Evolutionary conservation across 2,888 invertebrate species (phyloP).

Genomic region (Tuta absoluta): DNA sequence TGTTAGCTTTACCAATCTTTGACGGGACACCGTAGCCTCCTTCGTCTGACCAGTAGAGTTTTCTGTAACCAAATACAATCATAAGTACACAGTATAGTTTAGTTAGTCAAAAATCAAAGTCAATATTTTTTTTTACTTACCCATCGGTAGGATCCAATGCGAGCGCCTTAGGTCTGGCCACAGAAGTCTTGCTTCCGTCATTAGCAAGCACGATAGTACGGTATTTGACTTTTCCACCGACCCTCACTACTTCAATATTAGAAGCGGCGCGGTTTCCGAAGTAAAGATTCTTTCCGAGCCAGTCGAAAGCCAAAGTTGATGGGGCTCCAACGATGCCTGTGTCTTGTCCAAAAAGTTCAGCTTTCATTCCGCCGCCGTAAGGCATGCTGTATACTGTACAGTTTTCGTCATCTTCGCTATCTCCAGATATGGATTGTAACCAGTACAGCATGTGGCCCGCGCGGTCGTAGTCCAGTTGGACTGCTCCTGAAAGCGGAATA

Average conservation of each 20-base stretch:
- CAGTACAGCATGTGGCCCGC: slow-evolving; percentile 92
- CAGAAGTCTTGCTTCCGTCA: slow-evolving; percentile 91
- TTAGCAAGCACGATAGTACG: slow-evolving; percentile 93
- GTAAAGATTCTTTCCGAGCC: slow-evolving; percentile 97
- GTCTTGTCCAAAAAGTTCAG: slow-evolving; percentile 88
- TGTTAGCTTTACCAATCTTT: slow-evolving; percentile 94
- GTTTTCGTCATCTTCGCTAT: slow-evolving; percentile 89
- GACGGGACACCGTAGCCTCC: slow-evolving; percentile 94
- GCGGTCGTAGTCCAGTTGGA: slow-evolving; percentile 95
- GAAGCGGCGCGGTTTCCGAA: slow-evolving; percentile 94
- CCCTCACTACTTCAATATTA: slow-evolving; percentile 93
- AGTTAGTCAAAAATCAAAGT: neutral
- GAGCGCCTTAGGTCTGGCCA: slow-evolving; percentile 92
- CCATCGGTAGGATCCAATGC: slow-evolving; percentile 97
- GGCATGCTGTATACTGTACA: slow-evolving; percentile 93
- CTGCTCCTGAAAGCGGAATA: slow-evolving; percentile 85
- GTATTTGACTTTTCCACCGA: slow-evolving; percentile 92
- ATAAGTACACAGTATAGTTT: too few species aligned
- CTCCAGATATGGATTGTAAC: slow-evolving; percentile 86
- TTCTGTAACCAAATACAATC: slow-evolving; percentile 67
- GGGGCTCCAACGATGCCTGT: slow-evolving; percentile 95
- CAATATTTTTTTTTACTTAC: slow-evolving; percentile 60
- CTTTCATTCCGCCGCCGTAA: slow-evolving; percentile 89
- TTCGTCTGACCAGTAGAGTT: slow-evolving; percentile 97
- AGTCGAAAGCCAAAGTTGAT: slow-evolving; percentile 96